Percentiles rank a stretch among this genome's conserved stretches.
Evolutionary conservation across 2,113 vertebrate genomes (phyloP).

Genomic region (Siphamia tubifer): DNA sequence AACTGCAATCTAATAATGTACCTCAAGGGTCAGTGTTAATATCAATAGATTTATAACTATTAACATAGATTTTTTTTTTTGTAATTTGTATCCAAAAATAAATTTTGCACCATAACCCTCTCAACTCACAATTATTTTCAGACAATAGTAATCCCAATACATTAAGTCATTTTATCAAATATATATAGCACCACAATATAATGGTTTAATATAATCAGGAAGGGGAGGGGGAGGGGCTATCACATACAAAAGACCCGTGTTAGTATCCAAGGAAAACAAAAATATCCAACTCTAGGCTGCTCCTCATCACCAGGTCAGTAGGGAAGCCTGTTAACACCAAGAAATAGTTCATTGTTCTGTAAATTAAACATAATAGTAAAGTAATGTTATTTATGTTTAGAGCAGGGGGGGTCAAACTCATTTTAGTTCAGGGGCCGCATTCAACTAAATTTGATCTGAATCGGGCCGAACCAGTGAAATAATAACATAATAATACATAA

Average conservation of each 20-base stretch:
- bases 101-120: conserved; percentile 87
- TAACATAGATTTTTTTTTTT: conserved; percentile 78
- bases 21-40: conserved; percentile 81
- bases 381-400: no score
- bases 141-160: conserved; percentile 87
- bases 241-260: conserved; percentile 97
- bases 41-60: conserved; percentile 74
- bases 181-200: conserved; percentile 95
- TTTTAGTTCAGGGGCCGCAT: no score
- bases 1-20: conserved; percentile 84
- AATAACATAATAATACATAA: no score
- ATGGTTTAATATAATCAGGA: conserved; percentile 86
- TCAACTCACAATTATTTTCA: conserved; percentile 88
- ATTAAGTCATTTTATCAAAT: conserved; percentile 91
- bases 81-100: conserved; percentile 93
- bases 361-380: not conserved
- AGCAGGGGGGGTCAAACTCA: no score
- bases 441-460: no score
- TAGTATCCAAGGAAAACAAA: conserved; percentile 83
- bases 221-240: conserved; percentile 69
- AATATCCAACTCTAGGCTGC: conserved; percentile 9
- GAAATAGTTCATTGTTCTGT: not conserved
- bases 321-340: conserved; percentile 4
- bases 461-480: no score
- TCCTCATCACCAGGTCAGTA: not conserved